A percentile compares a stretch with the other conserved stretches of the same genome.
phyloP scores from a whole-genome alignment of 1,140 invertebrate genomes.

The Cydia pomonella region DNA sequence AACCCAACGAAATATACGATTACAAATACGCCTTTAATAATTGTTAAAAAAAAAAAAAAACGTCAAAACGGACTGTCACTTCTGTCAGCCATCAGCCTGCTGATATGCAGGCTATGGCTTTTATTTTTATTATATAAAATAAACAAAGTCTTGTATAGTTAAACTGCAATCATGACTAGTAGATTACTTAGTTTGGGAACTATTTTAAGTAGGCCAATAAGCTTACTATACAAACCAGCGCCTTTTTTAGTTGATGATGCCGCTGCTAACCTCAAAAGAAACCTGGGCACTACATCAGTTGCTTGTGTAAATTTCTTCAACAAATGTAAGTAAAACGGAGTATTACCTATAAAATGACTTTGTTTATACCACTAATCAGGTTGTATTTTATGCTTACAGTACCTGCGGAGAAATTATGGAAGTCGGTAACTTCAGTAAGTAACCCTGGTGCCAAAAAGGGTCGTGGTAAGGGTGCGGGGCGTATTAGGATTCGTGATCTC shows the following conservation, averaged over 20 bases:
- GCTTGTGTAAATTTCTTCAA: slow-evolving; percentile 68
- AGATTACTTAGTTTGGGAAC: slow-evolving; percentile 58
- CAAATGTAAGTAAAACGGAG: slow-evolving; percentile 58
- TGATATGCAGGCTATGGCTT: slow-evolving; percentile 27
- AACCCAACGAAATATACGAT: background rate
- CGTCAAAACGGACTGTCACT: background rate
- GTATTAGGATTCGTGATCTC: slow-evolving; percentile 89
- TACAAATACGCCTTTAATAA: background rate
- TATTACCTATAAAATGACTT: background rate
- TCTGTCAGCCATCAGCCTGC: slow-evolving; percentile 35
- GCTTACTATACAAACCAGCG: slow-evolving; percentile 46
- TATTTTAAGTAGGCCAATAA: slow-evolving; percentile 50
- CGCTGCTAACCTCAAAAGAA: slow-evolving; percentile 64
- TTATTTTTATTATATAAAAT: slow-evolving; percentile 29
- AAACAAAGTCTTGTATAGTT: background rate
- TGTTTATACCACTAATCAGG: background rate
- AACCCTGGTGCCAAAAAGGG: slow-evolving; percentile 97
- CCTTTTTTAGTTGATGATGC: slow-evolving; percentile 49
- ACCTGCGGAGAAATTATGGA: slow-evolving; percentile 93
- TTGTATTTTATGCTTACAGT: slow-evolving; percentile 77
- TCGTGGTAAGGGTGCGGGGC: slow-evolving; percentile 90
- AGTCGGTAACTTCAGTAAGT: slow-evolving; percentile 96
- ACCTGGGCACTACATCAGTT: slow-evolving; percentile 59
- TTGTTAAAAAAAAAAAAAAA: too few relatives aligned
- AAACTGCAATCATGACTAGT: slow-evolving; percentile 49